A percentile compares a stretch with the other conserved stretches of the same genome.
phyloP scores from a whole-genome alignment of 2,797 vertebrate genomes.

The Oreochromis grahami region DNA sequence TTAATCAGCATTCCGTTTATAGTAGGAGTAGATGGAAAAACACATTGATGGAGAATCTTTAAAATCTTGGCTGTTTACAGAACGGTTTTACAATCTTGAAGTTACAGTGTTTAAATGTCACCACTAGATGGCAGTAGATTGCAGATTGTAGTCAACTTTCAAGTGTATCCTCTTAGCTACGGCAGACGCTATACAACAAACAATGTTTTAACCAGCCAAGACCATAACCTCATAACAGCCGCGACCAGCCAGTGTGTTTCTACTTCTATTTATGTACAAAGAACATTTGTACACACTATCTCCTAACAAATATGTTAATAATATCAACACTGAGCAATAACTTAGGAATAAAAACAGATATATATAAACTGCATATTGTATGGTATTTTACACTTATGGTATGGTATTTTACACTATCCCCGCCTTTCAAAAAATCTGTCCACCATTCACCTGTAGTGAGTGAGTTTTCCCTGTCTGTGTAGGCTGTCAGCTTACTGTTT shows the following conservation, averaged over 20 bases:
- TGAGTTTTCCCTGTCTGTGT: background rate
- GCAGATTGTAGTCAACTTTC: background rate
- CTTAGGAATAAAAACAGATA: background rate
- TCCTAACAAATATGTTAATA: background rate
- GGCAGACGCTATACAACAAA: rapidly evolving
- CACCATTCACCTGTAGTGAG: background rate
- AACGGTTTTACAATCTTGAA: background rate
- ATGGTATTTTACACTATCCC: rapidly evolving
- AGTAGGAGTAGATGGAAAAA: rapidly evolving
- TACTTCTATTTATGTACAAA: background rate
- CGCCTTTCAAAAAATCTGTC: background rate
- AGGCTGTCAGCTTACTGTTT: background rate
- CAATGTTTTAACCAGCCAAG: background rate
- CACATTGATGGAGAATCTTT: background rate
- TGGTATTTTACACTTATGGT: background rate
- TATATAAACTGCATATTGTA: background rate
- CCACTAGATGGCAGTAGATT: background rate
- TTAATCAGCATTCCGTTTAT: background rate
- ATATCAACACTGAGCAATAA: background rate
- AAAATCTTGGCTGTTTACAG: background rate
- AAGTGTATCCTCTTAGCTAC: background rate
- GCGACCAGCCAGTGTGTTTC: rapidly evolving
- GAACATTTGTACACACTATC: rapidly evolving
- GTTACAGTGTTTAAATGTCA: background rate
- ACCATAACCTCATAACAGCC: background rate